These are phyloP conservation scores for Scytalopus superciliaris DNA, from an alignment of 2,113 vertebrate genomes.

Conservation along the genomic window DNA sequence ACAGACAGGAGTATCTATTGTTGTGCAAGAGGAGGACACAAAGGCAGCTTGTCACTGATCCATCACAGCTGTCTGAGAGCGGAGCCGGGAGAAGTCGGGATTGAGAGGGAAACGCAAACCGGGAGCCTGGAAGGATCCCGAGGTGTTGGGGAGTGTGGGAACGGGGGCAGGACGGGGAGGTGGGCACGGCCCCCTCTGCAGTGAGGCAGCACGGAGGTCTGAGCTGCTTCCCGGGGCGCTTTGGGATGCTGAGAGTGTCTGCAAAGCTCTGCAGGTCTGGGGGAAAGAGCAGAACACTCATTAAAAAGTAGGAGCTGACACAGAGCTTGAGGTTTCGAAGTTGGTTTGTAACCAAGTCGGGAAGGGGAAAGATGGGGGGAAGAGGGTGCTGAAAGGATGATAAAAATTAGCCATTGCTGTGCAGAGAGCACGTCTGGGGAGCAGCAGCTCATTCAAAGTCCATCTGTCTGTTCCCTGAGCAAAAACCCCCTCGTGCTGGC, in stretches of 20 bases:
- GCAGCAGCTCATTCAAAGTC: not conserved
- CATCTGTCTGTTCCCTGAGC: not conserved
- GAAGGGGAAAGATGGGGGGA: not conserved
- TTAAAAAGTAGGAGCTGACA: not conserved
- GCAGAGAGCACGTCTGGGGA: not conserved
- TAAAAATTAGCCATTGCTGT: not conserved
- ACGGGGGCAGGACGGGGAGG: not conserved
- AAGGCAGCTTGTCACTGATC: slow-evolving; percentile 62
- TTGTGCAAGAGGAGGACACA: slow-evolving; percentile 57
- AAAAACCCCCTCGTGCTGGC: accelerated
- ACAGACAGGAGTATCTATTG: slow-evolving; percentile 71
- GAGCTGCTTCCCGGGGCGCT: not conserved
- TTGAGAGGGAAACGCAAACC: not conserved
- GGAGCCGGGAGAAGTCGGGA: not conserved
- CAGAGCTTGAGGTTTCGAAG: not conserved
- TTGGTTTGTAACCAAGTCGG: not conserved
- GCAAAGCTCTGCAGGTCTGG: not conserved
- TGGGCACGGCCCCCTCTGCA: not conserved
- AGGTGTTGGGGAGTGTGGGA: slow-evolving; percentile 40
- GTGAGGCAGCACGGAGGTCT: accelerated
- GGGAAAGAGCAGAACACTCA: not conserved
- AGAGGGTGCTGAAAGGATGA: not conserved
- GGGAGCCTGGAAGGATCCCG: not conserved
- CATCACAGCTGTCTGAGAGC: slow-evolving; percentile 58
- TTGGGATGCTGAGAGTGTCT: not conserved